phyloP scores from a whole-genome alignment of 2,113 vertebrate species.

The Rhabdomys dilectus region DNA sequence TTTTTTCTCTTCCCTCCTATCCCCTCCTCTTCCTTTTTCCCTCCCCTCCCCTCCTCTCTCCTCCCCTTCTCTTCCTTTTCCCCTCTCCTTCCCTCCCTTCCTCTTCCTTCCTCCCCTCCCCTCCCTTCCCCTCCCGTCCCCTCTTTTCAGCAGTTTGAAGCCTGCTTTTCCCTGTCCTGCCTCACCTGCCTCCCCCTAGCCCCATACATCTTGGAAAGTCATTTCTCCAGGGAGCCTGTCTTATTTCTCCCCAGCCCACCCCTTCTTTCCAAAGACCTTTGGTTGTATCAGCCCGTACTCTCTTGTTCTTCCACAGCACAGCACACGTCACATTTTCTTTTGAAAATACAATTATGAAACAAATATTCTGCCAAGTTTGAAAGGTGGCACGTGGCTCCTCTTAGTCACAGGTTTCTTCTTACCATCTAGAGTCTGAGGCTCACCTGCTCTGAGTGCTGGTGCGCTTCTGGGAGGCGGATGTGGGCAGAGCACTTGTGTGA shows the following conservation, averaged over 20 bases:
- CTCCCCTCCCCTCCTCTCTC: rapidly evolving
- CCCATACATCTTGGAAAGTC: not conserved
- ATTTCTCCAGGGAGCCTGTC: not conserved
- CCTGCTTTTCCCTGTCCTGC: not conserved
- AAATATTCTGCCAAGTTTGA: not conserved
- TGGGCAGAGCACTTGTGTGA: no score
- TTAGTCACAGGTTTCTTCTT: not conserved
- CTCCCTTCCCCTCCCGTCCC: rapidly evolving
- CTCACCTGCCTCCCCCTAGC: not conserved
- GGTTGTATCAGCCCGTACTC: not conserved
- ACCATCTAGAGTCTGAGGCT: not conserved
- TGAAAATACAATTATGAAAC: not conserved
- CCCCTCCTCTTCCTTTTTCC: rapidly evolving
- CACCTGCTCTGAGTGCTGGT: not conserved
- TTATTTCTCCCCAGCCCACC: not conserved
- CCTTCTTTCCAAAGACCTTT: not conserved
- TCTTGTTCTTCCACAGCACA: not conserved
- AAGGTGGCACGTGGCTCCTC: not conserved
- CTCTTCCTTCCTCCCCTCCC: rapidly evolving
- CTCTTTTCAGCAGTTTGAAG: not conserved
- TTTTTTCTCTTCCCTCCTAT: not conserved
- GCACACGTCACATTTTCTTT: not conserved
- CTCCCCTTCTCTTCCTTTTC: rapidly evolving
- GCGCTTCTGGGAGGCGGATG: not conserved
- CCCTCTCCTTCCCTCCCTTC: rapidly evolving